phyloP scores from a whole-genome alignment of 1,140 invertebrate genomes.

The Zelostemma sp. region DNA sequence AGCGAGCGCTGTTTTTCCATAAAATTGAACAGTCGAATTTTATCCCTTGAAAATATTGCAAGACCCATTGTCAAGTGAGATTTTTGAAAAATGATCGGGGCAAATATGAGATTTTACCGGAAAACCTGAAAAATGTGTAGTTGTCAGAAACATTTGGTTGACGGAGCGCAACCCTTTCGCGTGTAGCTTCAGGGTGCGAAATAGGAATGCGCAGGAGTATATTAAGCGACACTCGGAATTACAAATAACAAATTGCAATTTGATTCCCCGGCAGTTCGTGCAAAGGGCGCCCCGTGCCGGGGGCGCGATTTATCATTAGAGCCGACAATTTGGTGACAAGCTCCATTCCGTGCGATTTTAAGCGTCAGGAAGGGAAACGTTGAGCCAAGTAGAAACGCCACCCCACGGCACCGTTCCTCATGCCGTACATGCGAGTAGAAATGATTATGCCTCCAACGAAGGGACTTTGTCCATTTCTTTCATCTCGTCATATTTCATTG shows the following conservation, averaged over 20 bases:
- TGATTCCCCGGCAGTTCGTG: conserved; percentile 60
- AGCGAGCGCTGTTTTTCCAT: conserved; percentile 56
- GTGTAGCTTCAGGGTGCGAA: conserved; percentile 35
- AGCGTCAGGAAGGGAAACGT: conserved; percentile 28
- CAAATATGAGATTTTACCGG: too few species aligned
- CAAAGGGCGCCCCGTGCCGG: conserved; percentile 16
- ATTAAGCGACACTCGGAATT: conserved; percentile 71
- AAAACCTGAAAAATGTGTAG: too few species aligned
- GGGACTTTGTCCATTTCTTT: conserved; percentile 42
- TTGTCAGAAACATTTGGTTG: conserved; percentile 25
- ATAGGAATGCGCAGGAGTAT: conserved; percentile 52
- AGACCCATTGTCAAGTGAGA: too few species aligned
- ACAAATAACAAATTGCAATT: conserved; percentile 73
- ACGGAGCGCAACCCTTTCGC: conserved; percentile 36
- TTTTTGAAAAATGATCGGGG: too few species aligned
- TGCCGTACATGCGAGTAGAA: conserved; percentile 8
- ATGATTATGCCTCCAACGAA: conserved; percentile 18
- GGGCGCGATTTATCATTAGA: conserved; percentile 66
- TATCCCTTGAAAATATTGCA: too few species aligned
- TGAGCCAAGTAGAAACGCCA: conserved; percentile 30
- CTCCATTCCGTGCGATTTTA: conserved; percentile 37
- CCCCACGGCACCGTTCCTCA: conserved; percentile 12
- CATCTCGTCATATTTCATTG: conserved; percentile 5
- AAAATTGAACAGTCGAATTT: conserved; percentile 66
- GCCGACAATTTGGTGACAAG: conserved; percentile 68